A percentile compares a stretch with the other conserved stretches of the same genome.
Conservation (phyloP, 2,888 invertebrate genomes). For the Horisme vitalbata region DNA sequence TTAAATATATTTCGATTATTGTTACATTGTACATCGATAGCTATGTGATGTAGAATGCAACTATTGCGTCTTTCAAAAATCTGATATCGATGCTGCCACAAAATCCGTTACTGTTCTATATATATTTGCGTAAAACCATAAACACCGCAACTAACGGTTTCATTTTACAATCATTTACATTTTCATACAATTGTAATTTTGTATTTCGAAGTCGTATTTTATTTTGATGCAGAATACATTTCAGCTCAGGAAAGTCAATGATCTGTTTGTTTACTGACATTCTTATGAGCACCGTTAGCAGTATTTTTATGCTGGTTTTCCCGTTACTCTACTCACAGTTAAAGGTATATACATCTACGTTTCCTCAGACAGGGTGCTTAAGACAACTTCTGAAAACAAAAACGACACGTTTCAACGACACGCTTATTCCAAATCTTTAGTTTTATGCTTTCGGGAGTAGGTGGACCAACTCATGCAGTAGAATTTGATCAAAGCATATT, state of each 20-base stretch:
- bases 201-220: not conserved
- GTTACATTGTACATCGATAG: too few relatives aligned
- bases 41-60: too few relatives aligned
- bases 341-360: too few relatives aligned
- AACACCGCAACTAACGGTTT: constrained; percentile 3
- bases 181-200: not conserved
- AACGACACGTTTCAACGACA: too few relatives aligned
- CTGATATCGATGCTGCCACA: not conserved
- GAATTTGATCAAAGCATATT: too few relatives aligned
- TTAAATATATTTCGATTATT: too few relatives aligned
- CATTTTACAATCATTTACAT: not conserved
- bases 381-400: too few relatives aligned
- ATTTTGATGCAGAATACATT: constrained; percentile 3
- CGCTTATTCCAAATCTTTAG: too few relatives aligned
- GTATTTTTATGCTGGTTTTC: constrained; percentile 24
- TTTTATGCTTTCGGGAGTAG: too few relatives aligned
- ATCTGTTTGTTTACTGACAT: constrained; percentile 27
- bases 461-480: too few relatives aligned
- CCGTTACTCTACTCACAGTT: constrained; percentile 26
- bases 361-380: too few relatives aligned
- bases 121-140: constrained; percentile 2
- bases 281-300: constrained; percentile 22
- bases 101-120: not conserved
- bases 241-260: constrained; percentile 18
- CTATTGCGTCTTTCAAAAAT: not conserved